A percentile compares a stretch with the other conserved stretches of the same genome.
Conservation (phyloP, 1,140 invertebrate species). For the Diabrotica undecimpunctata region DNA sequence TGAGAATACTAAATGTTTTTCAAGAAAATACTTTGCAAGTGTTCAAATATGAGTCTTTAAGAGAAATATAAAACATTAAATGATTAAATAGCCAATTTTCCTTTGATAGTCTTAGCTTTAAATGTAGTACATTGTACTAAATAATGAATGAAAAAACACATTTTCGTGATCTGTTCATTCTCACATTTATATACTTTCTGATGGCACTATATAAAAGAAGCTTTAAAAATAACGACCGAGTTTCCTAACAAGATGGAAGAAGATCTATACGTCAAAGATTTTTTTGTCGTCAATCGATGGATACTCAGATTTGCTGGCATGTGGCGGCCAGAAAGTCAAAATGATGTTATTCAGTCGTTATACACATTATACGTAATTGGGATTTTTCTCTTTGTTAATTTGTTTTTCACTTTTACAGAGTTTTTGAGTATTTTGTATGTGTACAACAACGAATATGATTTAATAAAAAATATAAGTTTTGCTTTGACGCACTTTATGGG, state of each 20-base stretch:
- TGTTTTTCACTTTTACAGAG: conserved; percentile 39
- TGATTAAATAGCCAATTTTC: too few relatives aligned
- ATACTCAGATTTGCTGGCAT: conserved; percentile 37
- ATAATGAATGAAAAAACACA: neutral
- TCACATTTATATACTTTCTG: neutral
- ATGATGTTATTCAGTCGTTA: conserved; percentile 22
- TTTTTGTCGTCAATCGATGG: conserved; percentile 37
- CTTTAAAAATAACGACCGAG: neutral
- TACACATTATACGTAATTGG: conserved; percentile 34
- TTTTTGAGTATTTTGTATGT: conserved; percentile 36
- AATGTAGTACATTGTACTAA: neutral
- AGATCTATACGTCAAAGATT: conserved; percentile 33
- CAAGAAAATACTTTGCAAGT: too few relatives aligned
- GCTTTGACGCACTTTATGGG: conserved; percentile 40
- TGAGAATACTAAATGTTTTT: too few relatives aligned
- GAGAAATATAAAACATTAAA: too few relatives aligned
- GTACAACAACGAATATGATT: conserved; percentile 30
- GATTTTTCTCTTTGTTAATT: conserved; percentile 37
- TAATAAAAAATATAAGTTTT: conserved; percentile 42
- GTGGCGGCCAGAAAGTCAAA: conserved; percentile 31
- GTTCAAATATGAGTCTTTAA: too few relatives aligned
- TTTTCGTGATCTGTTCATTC: neutral
- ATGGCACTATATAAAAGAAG: neutral
- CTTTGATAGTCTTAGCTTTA: neutral
- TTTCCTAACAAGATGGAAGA: neutral